A percentile compares a stretch with the other conserved stretches of the same genome.
These are phyloP conservation scores for Shargacucullia verbasci DNA, from an alignment of 2,888 invertebrate species.

Conservation along the genomic window DNA sequence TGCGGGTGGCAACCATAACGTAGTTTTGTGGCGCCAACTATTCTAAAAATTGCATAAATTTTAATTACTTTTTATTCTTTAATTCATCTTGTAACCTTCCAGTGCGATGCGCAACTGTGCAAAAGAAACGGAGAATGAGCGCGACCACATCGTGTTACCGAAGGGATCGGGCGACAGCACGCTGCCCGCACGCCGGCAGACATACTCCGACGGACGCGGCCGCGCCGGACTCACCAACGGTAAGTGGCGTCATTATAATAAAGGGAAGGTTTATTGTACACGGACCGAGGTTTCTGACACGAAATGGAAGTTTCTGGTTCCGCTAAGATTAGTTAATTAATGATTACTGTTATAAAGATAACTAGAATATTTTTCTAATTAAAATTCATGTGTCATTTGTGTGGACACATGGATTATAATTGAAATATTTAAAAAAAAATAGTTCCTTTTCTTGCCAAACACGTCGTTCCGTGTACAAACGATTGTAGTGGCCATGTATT, in stretches of 20 bases:
- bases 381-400: too few species aligned
- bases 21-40: too few species aligned
- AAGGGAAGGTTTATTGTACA: conserved; percentile 3
- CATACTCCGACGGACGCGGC: conserved; percentile 85
- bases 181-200: conserved; percentile 91
- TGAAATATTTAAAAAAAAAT: too few species aligned
- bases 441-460: background rate
- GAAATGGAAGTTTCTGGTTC: too few species aligned
- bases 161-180: conserved; percentile 91
- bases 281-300: conserved; percentile 11
- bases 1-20: too few species aligned
- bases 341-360: too few species aligned
- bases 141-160: conserved; percentile 90
- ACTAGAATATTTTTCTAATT: too few species aligned
- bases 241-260: conserved; percentile 57
- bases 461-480: conserved; percentile 41
- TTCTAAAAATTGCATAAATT: too few species aligned
- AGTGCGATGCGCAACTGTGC: conserved; percentile 92
- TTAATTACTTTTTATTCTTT: too few species aligned
- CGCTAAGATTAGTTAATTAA: too few species aligned
- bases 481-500: conserved; percentile 16
- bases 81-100: conserved; percentile 52
- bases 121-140: conserved; percentile 87
- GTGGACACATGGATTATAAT: too few species aligned
- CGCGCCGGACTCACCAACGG: conserved; percentile 78